Conservation (phyloP, 1,140 invertebrate genomes). For the Watersipora subatra region DNA sequence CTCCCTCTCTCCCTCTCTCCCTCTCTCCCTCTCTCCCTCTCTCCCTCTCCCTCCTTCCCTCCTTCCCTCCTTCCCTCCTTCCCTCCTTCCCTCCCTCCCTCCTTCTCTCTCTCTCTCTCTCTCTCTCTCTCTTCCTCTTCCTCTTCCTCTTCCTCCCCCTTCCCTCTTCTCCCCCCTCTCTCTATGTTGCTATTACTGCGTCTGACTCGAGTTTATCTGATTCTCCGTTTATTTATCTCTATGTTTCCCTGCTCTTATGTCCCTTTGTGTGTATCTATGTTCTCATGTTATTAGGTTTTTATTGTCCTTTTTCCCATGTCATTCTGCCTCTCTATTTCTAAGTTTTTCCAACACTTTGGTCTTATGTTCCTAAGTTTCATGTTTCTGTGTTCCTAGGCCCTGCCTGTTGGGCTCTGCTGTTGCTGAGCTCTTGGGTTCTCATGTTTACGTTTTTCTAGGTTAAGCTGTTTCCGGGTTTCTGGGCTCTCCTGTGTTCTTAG, state of each 20-base stretch:
- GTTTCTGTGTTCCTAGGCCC: no score
- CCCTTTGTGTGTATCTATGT: not conserved
- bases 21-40: not conserved
- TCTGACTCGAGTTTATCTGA: no score
- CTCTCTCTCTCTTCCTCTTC: slow-evolving; percentile 1
- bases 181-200: not conserved
- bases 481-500: no score
- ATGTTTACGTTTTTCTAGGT: no score
- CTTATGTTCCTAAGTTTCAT: no score
- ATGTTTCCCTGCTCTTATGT: not conserved
- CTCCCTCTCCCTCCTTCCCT: not conserved
- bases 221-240: no score
- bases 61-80: not conserved
- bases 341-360: no score
- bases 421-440: no score
- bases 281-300: not conserved
- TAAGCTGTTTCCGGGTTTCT: no score
- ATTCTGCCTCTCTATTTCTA: no score
- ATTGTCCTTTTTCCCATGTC: not conserved
- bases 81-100: not conserved
- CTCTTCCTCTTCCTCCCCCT: slow-evolving; percentile 1
- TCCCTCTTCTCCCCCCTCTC: slow-evolving; percentile 1
- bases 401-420: no score
- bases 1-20: slow-evolving; percentile 1
- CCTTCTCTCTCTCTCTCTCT: slow-evolving; percentile 3